phyloP scores from a whole-genome alignment of 2,888 invertebrate species.

The Coremacera marginata region DNA sequence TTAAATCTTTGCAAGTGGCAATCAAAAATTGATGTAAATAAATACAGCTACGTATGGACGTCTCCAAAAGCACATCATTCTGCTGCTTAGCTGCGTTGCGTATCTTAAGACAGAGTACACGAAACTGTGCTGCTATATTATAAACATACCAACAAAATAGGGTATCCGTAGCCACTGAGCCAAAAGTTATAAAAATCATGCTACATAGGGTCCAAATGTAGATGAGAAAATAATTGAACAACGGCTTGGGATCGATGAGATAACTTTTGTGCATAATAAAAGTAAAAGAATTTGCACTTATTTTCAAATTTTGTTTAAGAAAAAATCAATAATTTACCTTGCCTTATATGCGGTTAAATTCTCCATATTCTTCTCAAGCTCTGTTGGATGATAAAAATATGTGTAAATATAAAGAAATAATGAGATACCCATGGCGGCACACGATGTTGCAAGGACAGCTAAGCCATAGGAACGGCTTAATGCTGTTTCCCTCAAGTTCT shows the following conservation, averaged over 20 bases:
- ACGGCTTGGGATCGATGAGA: slow-evolving; percentile 8
- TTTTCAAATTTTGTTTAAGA: neutral
- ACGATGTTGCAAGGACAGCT: neutral
- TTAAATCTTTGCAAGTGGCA: slow-evolving; percentile 33
- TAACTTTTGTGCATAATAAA: slow-evolving; percentile 24
- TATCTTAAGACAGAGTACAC: slow-evolving; percentile 42
- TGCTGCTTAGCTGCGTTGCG: neutral
- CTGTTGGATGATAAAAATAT: neutral
- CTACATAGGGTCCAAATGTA: slow-evolving; percentile 36
- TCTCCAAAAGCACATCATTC: slow-evolving; percentile 1
- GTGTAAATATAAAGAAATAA: slow-evolving; percentile 4
- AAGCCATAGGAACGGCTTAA: slow-evolving; percentile 7
- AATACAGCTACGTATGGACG: slow-evolving; percentile 29
- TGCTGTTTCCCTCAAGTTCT: neutral
- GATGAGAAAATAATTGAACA: slow-evolving; percentile 32
- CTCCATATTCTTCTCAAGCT: neutral
- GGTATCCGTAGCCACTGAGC: slow-evolving; percentile 38
- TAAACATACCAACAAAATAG: slow-evolving; percentile 46
- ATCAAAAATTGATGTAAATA: slow-evolving; percentile 40
- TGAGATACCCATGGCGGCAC: neutral
- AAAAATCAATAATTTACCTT: neutral
- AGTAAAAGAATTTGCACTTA: neutral
- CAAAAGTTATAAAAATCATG: slow-evolving; percentile 20
- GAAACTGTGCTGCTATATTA: slow-evolving; percentile 45
- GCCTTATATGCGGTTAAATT: neutral